Evolutionary conservation across 2,113 vertebrate species (phyloP).

Genomic region (Chloropsis cyanopogon): DNA sequence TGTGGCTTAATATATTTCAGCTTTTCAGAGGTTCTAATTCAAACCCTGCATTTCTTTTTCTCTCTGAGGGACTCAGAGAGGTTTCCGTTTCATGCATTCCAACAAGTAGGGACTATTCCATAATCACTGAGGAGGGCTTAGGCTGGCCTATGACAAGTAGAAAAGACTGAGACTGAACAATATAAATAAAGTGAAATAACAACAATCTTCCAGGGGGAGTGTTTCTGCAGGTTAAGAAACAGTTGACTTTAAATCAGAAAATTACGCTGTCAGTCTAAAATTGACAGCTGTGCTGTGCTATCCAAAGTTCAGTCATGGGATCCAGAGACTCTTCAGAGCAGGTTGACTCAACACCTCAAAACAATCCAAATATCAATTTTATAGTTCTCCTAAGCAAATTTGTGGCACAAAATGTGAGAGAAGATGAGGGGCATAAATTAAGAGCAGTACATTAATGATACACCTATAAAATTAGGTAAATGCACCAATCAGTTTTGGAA

Average conservation of each 20-base stretch:
- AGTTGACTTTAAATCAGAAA: background rate
- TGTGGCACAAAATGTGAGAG: background rate
- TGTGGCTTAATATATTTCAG: no score
- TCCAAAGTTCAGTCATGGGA: background rate
- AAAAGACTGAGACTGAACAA: background rate
- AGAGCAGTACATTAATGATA: background rate
- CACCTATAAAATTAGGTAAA: background rate
- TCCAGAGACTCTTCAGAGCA: background rate
- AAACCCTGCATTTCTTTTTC: no score
- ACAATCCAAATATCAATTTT: background rate
- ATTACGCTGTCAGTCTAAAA: background rate
- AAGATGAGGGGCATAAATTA: background rate
- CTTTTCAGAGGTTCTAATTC: no score
- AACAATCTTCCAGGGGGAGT: background rate
- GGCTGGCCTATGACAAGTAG: background rate
- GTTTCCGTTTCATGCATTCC: no score
- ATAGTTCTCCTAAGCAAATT: background rate
- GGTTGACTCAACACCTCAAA: background rate
- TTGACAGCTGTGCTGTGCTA: background rate
- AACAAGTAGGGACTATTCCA: background rate
- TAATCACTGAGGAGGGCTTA: background rate
- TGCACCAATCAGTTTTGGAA: background rate
- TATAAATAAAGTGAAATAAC: background rate
- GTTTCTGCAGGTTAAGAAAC: background rate
- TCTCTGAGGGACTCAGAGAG: no score